Evolutionary conservation across 2,888 invertebrate genomes (phyloP).

Genomic region (Rotaria socialis): DNA sequence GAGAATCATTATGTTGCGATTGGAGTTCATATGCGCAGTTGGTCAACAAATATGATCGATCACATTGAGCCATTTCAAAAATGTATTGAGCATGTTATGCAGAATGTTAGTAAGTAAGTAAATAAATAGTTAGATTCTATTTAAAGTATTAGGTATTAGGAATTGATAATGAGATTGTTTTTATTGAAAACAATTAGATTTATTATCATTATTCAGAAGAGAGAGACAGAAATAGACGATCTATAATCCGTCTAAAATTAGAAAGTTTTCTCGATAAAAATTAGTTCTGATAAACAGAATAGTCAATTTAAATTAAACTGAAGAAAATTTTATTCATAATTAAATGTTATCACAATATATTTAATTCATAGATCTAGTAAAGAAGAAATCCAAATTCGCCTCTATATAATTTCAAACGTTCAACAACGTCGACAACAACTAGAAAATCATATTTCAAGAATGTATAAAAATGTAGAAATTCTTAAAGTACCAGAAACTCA

Average conservation of each 20-base stretch:
- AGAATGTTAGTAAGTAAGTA: background rate
- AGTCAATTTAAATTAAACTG: too few species aligned
- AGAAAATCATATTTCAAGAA: background rate
- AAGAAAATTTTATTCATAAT: too few species aligned
- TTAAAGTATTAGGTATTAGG: too few species aligned
- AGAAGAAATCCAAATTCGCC: background rate
- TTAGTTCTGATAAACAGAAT: too few species aligned
- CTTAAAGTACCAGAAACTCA: background rate
- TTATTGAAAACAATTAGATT: too few species aligned
- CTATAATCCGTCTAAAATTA: too few species aligned
- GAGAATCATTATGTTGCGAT: background rate
- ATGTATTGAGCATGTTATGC: background rate
- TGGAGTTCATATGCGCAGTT: slow-evolving; percentile 9
- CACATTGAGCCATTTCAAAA: slow-evolving; percentile 1
- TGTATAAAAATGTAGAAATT: background rate
- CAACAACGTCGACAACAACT: background rate
- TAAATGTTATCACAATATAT: too few species aligned
- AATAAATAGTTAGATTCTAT: background rate
- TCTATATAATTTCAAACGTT: background rate
- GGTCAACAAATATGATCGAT: background rate
- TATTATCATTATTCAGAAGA: too few species aligned
- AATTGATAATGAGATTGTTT: too few species aligned
- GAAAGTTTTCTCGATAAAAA: too few species aligned
- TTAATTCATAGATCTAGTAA: background rate
- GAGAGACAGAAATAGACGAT: too few species aligned